Evolutionary conservation across 92 coral and sea anemone species (phyloP).

Genomic region (Parazoanthus swiftii): DNA sequence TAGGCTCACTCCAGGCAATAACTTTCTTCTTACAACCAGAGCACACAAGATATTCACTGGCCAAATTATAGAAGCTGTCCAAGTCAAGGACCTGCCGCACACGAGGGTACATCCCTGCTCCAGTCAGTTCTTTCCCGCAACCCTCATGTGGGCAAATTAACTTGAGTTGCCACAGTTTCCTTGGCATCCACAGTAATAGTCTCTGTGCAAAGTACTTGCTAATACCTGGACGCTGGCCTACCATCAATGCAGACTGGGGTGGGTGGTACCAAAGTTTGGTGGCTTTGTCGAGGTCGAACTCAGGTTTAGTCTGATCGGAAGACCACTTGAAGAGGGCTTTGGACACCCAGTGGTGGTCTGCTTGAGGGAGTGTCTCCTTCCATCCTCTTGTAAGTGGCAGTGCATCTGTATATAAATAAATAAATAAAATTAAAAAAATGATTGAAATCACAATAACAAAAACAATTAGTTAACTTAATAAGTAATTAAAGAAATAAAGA

Average conservation of each 20-base stretch:
- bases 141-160: slow-evolving; percentile 49
- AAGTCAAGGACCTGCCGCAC: slow-evolving; percentile 48
- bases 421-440: too few relatives aligned
- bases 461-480: too few relatives aligned
- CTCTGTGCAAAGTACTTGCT: slow-evolving; percentile 53
- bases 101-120: slow-evolving; percentile 40
- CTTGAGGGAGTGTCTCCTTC: too few relatives aligned
- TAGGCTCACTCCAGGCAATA: slow-evolving; percentile 45
- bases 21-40: slow-evolving; percentile 16
- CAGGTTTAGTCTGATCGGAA: too few relatives aligned
- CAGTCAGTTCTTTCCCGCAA: slow-evolving; percentile 34
- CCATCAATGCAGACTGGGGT: slow-evolving; percentile 20
- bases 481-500: too few relatives aligned
- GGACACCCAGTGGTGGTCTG: too few relatives aligned
- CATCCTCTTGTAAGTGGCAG: too few relatives aligned
- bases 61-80: slow-evolving; percentile 40
- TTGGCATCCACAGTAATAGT: slow-evolving; percentile 67
- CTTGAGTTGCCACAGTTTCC: slow-evolving; percentile 61
- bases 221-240: slow-evolving; percentile 43
- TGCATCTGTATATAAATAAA: too few relatives aligned
- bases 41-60: slow-evolving; percentile 38
- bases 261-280: too few relatives aligned
- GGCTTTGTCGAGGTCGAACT: too few relatives aligned
- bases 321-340: too few relatives aligned
- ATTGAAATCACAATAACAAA: too few relatives aligned